phyloP scores from a whole-genome alignment of 1,140 invertebrate genomes.

The Sitodiplosis mosellana region DNA sequence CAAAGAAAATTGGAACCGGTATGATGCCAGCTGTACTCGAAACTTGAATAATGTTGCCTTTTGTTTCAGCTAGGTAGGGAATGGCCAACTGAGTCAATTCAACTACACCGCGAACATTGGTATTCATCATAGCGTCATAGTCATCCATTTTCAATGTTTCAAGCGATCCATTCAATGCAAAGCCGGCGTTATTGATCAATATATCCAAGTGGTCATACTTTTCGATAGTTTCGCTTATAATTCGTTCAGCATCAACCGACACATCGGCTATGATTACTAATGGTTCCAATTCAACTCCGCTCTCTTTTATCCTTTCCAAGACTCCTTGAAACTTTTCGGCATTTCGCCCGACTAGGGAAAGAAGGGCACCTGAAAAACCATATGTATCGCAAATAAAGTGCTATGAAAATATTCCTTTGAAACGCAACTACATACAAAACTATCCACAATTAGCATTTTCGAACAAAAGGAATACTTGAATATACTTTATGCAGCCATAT shows the following conservation, averaged over 20 bases:
- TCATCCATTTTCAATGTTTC: constrained; percentile 66
- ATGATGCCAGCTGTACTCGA: constrained; percentile 59
- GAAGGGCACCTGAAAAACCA: too few species aligned
- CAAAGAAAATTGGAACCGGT: constrained; percentile 52
- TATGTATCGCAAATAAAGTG: too few species aligned
- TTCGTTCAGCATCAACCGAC: constrained; percentile 51
- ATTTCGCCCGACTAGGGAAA: too few species aligned
- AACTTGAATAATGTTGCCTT: constrained; percentile 62
- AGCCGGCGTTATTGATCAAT: constrained; percentile 76
- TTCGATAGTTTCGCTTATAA: constrained; percentile 47
- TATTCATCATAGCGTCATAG: constrained; percentile 67
- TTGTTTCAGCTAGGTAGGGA: constrained; percentile 60
- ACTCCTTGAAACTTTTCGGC: too few species aligned
- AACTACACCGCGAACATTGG: constrained; percentile 56
- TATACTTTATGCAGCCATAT: too few species aligned
- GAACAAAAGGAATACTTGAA: too few species aligned
- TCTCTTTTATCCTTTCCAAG: too few species aligned
- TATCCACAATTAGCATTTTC: too few species aligned
- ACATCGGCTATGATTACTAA: constrained; percentile 27
- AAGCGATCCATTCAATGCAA: constrained; percentile 60
- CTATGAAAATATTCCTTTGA: too few species aligned
- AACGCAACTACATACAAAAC: too few species aligned
- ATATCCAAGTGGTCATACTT: constrained; percentile 56
- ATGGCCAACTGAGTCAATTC: constrained; percentile 54
- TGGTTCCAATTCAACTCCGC: too few species aligned